A percentile compares a stretch with the other conserved stretches of the same genome.
These are phyloP conservation scores for Dolichallabes microphthalmus DNA, from an alignment of 2,113 vertebrate genomes.

Conservation along the genomic window DNA sequence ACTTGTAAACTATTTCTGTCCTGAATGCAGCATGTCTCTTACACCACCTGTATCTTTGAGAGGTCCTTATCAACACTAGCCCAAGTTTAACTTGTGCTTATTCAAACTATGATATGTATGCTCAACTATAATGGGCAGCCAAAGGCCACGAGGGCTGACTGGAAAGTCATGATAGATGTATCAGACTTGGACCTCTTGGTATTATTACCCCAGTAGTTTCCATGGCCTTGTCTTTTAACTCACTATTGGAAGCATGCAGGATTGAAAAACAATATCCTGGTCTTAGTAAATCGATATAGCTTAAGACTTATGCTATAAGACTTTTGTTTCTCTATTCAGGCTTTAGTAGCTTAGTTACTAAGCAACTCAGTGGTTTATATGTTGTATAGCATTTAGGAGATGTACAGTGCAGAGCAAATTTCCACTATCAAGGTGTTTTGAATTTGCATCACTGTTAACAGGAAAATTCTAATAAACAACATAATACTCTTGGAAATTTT, in stretches of 20 bases:
- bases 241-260: neutral
- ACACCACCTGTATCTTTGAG: slow-evolving; percentile 24
- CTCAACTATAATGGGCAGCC: slow-evolving; percentile 9
- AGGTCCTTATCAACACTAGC: slow-evolving; percentile 26
- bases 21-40: neutral
- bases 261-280: neutral
- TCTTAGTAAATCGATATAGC: slow-evolving; percentile 29
- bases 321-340: neutral
- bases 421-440: neutral
- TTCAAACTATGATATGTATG: slow-evolving; percentile 46
- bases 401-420: neutral
- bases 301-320: neutral
- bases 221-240: slow-evolving; percentile 30
- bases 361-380: neutral
- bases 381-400: neutral
- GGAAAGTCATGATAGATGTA: slow-evolving; percentile 29
- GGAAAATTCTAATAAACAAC: neutral
- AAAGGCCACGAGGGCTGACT: slow-evolving; percentile 11
- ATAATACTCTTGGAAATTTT: neutral
- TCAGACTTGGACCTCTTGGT: neutral
- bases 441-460: neutral
- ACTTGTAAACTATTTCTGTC: slow-evolving; percentile 28
- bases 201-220: slow-evolving; percentile 41
- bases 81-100: slow-evolving; percentile 36
- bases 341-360: slow-evolving; percentile 13